These are phyloP conservation scores for Fragum whitleyi DNA, from an alignment of 2,888 invertebrate species.

Conservation along the genomic window DNA sequence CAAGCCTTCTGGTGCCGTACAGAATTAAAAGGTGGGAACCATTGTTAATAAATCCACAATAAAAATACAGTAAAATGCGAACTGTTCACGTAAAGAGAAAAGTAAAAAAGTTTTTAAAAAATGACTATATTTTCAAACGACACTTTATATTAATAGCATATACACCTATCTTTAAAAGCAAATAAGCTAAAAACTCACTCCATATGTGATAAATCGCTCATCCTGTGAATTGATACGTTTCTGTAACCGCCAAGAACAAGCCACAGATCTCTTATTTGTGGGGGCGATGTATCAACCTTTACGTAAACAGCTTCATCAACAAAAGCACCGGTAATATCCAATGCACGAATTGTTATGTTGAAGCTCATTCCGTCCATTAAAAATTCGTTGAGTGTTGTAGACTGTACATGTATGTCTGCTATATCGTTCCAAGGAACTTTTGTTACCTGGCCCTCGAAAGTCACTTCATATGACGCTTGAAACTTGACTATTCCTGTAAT, in stretches of 20 bases:
- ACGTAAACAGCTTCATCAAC: constrained; percentile 50
- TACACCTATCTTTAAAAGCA: too few relatives aligned
- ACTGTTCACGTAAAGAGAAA: too few relatives aligned
- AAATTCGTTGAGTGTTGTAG: background rate
- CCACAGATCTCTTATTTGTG: constrained; percentile 61
- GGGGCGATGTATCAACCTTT: constrained; percentile 63
- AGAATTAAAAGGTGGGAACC: too few relatives aligned
- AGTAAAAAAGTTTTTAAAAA: too few relatives aligned
- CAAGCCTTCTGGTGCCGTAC: background rate
- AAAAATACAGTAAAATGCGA: too few relatives aligned
- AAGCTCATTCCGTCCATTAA: constrained; percentile 57
- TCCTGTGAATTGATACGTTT: constrained; percentile 57
- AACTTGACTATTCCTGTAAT: constrained; percentile 55
- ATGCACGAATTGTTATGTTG: constrained; percentile 53
- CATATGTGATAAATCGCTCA: constrained; percentile 52
- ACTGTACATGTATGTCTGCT: constrained; percentile 1
- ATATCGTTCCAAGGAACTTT: background rate
- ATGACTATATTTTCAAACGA: too few relatives aligned
- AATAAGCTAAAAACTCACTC: constrained; percentile 53
- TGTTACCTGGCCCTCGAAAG: constrained; percentile 14
- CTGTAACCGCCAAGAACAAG: constrained; percentile 46
- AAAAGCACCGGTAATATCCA: constrained; percentile 53
- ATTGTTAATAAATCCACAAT: too few relatives aligned
- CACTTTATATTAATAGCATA: too few relatives aligned
- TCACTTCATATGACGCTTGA: constrained; percentile 39